These are phyloP conservation scores for Pangasius mekongensis DNA, from an alignment of 2,797 vertebrate species.

Conservation along the genomic window DNA sequence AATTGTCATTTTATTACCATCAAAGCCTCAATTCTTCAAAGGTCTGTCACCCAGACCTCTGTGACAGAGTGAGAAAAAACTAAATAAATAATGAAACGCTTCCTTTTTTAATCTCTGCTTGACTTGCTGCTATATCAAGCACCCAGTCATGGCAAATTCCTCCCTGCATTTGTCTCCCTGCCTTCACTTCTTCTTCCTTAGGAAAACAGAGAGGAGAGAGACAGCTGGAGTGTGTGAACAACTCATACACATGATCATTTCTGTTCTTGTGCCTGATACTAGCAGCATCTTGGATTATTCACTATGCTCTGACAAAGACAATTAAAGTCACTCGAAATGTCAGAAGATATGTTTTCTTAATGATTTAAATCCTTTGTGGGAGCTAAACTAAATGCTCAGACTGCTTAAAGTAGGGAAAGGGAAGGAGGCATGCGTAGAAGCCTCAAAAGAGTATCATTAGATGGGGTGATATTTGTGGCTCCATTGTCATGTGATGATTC, in stretches of 20 bases:
- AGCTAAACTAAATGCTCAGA: background rate
- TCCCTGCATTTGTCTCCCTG: constrained; percentile 29
- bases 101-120: constrained; percentile 51
- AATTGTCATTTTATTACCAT: constrained; percentile 59
- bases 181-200: constrained; percentile 23
- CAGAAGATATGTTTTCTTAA: background rate
- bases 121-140: constrained; percentile 34
- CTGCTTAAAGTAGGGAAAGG: background rate
- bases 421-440: background rate
- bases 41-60: constrained; percentile 58
- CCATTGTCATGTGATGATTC: background rate
- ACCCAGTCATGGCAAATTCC: constrained; percentile 38
- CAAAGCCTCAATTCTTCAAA: constrained; percentile 67
- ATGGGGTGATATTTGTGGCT: background rate
- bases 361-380: background rate
- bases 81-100: constrained; percentile 56
- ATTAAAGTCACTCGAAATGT: background rate
- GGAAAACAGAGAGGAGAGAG: constrained; percentile 24
- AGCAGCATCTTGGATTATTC: background rate
- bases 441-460: background rate
- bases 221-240: background rate
- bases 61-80: constrained; percentile 27
- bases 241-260: background rate
- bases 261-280: background rate
- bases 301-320: background rate